phyloP scores from a whole-genome alignment of 2,888 invertebrate species.

The Deilephila porcellus region DNA sequence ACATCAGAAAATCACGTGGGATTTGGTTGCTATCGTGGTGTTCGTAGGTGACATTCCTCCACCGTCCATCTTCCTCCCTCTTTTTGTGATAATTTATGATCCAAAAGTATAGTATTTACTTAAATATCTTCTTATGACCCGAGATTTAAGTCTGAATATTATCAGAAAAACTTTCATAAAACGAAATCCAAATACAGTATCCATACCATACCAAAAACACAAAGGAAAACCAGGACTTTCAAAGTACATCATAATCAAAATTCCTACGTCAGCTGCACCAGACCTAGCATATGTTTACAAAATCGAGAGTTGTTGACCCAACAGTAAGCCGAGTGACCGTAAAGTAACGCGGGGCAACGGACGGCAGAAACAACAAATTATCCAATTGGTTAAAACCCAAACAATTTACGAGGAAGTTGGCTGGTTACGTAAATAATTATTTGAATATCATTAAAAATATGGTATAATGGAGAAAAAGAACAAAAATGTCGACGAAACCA shows the following conservation, averaged over 20 bases:
- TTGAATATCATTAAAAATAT: neutral
- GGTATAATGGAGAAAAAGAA: no score
- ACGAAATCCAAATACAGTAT: no score
- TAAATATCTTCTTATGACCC: no score
- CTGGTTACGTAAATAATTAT: slow-evolving; percentile 21
- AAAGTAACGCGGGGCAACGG: slow-evolving; percentile 41
- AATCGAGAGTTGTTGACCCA: slow-evolving; percentile 26
- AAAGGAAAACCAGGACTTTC: neutral
- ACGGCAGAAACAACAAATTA: slow-evolving; percentile 50
- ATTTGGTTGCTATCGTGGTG: no score
- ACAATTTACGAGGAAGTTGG: slow-evolving; percentile 23
- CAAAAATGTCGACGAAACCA: no score
- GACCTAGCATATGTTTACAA: slow-evolving; percentile 18
- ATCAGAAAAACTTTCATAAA: no score
- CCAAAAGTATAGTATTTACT: no score
- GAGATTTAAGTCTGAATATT: no score
- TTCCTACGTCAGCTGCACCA: neutral
- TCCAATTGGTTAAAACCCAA: slow-evolving; percentile 42
- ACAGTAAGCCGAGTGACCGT: slow-evolving; percentile 25
- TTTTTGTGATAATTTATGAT: no score
- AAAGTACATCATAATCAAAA: neutral
- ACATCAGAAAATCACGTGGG: no score
- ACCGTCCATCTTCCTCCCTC: no score
- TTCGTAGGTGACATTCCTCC: no score
- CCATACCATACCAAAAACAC: neutral